A percentile compares a stretch with the other conserved stretches of the same genome.
phyloP scores from a whole-genome alignment of 35 echinoderm and acorn worm species.

The Diadema setosum region DNA sequence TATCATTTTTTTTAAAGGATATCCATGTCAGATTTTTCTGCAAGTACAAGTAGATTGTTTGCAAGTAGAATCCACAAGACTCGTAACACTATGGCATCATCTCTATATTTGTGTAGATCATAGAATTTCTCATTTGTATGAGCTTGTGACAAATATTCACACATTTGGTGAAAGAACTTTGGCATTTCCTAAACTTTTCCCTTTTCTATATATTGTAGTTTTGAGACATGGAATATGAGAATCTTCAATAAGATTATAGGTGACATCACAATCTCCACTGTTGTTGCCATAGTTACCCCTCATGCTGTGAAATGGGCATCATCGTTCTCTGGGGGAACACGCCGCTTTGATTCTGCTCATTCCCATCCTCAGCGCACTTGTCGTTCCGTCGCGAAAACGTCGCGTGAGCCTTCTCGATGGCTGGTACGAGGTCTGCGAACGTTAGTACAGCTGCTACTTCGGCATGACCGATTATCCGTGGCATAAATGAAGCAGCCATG shows the following conservation, averaged over 20 bases:
- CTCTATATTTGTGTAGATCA: neutral
- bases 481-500: too few species aligned
- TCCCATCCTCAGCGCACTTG: neutral
- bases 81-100: too few species aligned
- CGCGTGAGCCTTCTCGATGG: neutral
- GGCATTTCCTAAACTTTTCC: neutral
- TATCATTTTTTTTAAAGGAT: too few species aligned
- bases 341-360: too few species aligned
- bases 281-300: conserved; percentile 23
- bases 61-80: too few species aligned
- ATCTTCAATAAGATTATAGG: neutral
- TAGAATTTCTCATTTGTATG: neutral
- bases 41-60: too few species aligned
- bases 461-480: neutral
- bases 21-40: too few species aligned
- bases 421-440: conserved; percentile 13
- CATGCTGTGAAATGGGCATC: neutral
- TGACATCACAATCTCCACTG: neutral
- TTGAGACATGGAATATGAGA: neutral
- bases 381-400: conserved; percentile 7
- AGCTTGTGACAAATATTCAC: neutral
- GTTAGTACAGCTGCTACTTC: neutral
- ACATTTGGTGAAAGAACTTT: neutral
- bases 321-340: conserved; percentile 6
- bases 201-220: neutral